Base-by-base conservation (phyloP, 1,140 invertebrate species). In the Heliconius congener region DNA sequence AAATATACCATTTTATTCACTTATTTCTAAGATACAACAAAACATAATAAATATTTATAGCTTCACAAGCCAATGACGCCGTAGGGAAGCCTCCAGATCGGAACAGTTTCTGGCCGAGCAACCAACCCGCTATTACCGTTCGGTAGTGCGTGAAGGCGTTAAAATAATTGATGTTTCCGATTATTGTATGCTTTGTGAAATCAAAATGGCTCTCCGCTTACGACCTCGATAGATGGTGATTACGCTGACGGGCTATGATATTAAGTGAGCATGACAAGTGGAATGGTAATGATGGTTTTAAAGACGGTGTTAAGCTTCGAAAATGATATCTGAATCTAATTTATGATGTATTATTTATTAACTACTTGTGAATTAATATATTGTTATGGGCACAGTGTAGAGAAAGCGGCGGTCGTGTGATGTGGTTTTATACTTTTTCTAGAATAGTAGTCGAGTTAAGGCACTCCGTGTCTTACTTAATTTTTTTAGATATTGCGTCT, bases 101-200 rank as follows among this genome's bases (percentile, higher is more conserved):
- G 66, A 79, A 75, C 57, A 23, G 23, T 74, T 79, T 79, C 74
- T 79, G 73, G 42, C 39, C 71, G 39, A 75, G 66, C 73, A 57
- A 52, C 66, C 66, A 55, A 55, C 52, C 74, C 76, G 79, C 72
- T 66, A 74, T 74, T 71, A 55, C 60, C 71, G 52, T 71, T 77
- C 46, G 79, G 71, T 73, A 78, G 78, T 79, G 83, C 80, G 78
- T 76, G 73, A 81, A 81, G 71, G 77, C 77, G 82, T 80, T 85
- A 85, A 81, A 80, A 80, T 79, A 85, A 85, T 82, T 74, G 77
- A 79, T 81, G 77, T 73, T 80, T 85, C 81, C 88, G 82, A 87
- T 86, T 88, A 88, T 86, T 87, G 87, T 86, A 85, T 81, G 71
- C 78, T 82, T 82, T 85, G 85, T 88, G 83, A 86, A 89, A 88